Percentiles rank a stretch among this genome's conserved stretches.
These are phyloP conservation scores for Kryptopterus vitreolus DNA, from an alignment of 2,797 vertebrate species.

Conservation along the genomic window DNA sequence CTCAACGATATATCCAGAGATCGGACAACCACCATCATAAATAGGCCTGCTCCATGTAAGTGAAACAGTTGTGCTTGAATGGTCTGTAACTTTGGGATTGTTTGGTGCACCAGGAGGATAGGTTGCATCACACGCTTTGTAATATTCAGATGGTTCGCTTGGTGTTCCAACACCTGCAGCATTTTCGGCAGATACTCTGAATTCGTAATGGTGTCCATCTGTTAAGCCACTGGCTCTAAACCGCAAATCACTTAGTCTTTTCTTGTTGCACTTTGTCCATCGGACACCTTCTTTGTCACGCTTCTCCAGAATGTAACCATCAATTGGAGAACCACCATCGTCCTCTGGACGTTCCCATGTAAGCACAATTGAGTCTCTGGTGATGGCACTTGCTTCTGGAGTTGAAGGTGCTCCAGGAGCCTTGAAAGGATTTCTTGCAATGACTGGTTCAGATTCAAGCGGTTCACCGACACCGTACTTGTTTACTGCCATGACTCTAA, in stretches of 20 bases:
- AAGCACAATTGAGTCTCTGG: slow-evolving; percentile 96
- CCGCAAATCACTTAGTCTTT: slow-evolving; percentile 88
- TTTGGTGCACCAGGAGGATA: slow-evolving; percentile 97
- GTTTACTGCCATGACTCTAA: slow-evolving; percentile 96
- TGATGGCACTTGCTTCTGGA: slow-evolving; percentile 89
- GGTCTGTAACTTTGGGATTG: slow-evolving; percentile 90
- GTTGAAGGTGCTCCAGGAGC: slow-evolving; percentile 85
- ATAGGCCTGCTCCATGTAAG: slow-evolving; percentile 96
- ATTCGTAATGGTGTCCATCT: slow-evolving; percentile 94
- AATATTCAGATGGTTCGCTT: slow-evolving; percentile 84
- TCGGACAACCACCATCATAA: slow-evolving; percentile 97
- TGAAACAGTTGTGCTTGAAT: slow-evolving; percentile 89
- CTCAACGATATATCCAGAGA: slow-evolving; percentile 96
- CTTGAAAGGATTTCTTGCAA: slow-evolving; percentile 92
- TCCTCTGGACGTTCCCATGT: slow-evolving; percentile 92
- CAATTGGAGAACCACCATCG: slow-evolving; percentile 92
- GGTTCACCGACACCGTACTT: slow-evolving; percentile 96
- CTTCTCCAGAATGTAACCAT: slow-evolving; percentile 93
- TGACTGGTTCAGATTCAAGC: slow-evolving; percentile 90
- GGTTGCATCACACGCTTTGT: slow-evolving; percentile 92
- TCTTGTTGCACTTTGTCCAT: slow-evolving; percentile 97
- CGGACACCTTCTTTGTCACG: slow-evolving; percentile 95
- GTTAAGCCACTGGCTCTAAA: slow-evolving; percentile 91
- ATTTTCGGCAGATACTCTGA: slow-evolving; percentile 95
- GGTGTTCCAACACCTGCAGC: slow-evolving; percentile 90